Percentiles rank a stretch among this genome's conserved stretches.
Evolutionary conservation across 2,113 vertebrate species (phyloP).

Genomic region (Actenoides hombroni): DNA sequence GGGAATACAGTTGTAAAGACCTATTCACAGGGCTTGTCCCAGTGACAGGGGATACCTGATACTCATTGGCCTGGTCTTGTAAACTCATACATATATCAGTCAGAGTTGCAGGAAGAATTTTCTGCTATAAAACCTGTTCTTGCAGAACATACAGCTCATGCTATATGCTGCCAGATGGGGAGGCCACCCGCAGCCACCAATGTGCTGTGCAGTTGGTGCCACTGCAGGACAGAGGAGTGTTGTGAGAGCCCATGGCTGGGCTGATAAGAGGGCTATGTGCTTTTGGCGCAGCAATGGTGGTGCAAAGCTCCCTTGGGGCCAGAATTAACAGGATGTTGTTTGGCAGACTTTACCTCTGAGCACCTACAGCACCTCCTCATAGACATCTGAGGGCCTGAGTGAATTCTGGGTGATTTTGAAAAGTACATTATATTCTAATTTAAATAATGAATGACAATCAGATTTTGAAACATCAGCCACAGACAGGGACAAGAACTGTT

Average conservation of each 20-base stretch:
- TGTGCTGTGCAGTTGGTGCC: accelerated
- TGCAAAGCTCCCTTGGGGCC: background rate
- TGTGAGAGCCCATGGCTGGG: background rate
- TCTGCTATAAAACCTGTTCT: background rate
- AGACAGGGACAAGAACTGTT: background rate
- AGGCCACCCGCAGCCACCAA: background rate
- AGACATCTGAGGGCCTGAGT: accelerated
- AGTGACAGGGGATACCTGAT: background rate
- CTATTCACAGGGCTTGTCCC: background rate
- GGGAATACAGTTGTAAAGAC: background rate
- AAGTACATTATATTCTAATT: background rate
- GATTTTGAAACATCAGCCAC: background rate
- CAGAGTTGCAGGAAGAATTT: background rate
- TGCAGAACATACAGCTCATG: background rate
- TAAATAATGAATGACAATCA: background rate
- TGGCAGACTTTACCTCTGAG: background rate
- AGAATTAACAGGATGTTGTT: background rate
- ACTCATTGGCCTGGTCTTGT: background rate
- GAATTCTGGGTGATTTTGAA: background rate
- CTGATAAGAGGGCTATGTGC: too few species aligned
- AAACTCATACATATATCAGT: background rate
- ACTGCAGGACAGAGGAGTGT: accelerated
- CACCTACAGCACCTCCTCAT: background rate
- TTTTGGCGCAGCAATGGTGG: accelerated
- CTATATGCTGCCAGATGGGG: accelerated